Percentiles rank a stretch among this genome's conserved stretches.
phyloP scores from a whole-genome alignment of 2,797 vertebrate species.

The Myoxocephalus aenaeus region DNA sequence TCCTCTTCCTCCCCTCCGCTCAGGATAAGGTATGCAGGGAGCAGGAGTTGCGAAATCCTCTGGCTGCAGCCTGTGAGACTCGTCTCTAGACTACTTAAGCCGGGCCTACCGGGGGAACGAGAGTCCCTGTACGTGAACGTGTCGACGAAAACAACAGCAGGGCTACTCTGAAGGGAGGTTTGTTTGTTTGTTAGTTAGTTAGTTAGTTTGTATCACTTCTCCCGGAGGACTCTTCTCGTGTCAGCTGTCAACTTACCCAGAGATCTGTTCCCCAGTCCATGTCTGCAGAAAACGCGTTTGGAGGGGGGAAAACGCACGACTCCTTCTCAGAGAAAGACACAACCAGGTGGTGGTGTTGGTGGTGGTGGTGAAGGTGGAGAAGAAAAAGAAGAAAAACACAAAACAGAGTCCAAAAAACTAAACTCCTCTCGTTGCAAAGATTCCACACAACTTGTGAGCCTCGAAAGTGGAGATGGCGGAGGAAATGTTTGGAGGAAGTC shows the following conservation, averaged over 20 bases:
- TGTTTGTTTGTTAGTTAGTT: background rate
- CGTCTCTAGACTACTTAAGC: slow-evolving; percentile 7
- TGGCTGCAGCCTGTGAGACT: slow-evolving; percentile 23
- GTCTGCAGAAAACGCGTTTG: slow-evolving; percentile 31
- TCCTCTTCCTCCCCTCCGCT: slow-evolving; percentile 3
- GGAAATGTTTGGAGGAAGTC: slow-evolving; percentile 78
- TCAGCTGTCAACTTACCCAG: slow-evolving; percentile 82
- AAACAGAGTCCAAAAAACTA: background rate
- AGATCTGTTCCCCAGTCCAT: slow-evolving; percentile 82
- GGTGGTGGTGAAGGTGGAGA: background rate
- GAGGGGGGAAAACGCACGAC: background rate
- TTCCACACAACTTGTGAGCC: slow-evolving; percentile 34
- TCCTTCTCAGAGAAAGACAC: background rate
- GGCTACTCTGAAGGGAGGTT: background rate
- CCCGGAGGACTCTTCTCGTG: slow-evolving; percentile 2
- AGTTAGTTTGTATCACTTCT: background rate
- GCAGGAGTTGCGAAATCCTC: slow-evolving; percentile 72
- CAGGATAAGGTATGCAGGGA: slow-evolving; percentile 60
- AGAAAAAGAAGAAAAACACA: background rate
- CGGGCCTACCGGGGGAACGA: slow-evolving; percentile 22
- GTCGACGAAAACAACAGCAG: slow-evolving; percentile 25
- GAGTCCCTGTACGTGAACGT: background rate
- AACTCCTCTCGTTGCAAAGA: slow-evolving; percentile 22
- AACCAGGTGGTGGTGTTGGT: slow-evolving; percentile 1
- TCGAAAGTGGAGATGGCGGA: slow-evolving; percentile 68